Evolutionary conservation across 2,797 vertebrate genomes (phyloP).

Genomic region (Otolemur crassicaudatus): DNA sequence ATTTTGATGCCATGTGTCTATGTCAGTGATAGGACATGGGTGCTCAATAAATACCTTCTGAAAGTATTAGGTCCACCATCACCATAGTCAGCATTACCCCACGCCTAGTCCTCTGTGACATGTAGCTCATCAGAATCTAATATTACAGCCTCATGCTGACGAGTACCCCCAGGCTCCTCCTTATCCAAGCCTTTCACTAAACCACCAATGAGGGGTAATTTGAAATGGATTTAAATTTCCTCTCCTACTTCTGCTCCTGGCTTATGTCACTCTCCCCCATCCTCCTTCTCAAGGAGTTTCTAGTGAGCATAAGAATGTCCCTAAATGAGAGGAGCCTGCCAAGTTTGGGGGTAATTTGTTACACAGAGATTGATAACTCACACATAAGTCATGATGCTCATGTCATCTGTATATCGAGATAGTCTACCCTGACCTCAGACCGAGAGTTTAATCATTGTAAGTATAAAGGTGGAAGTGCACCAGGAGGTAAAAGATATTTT

Average conservation of each 20-base stretch:
- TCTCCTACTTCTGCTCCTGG: not conserved
- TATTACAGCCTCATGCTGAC: not conserved
- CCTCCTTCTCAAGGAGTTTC: conserved; percentile 9
- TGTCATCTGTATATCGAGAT: not conserved
- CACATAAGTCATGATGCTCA: not conserved
- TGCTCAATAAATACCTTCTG: not conserved
- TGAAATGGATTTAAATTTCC: conserved; percentile 35
- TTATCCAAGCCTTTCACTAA: not conserved
- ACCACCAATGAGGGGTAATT: not conserved
- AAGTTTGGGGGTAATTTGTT: not conserved
- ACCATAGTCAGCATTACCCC: not conserved
- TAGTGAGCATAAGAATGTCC: not conserved
- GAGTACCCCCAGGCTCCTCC: not conserved
- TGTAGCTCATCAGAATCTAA: not conserved
- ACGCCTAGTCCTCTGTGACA: not conserved
- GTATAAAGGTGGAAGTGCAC: not conserved
- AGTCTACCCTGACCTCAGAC: not conserved
- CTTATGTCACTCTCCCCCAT: not conserved
- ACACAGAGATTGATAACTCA: not conserved
- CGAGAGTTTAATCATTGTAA: not conserved
- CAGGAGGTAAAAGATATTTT: not conserved
- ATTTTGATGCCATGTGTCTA: not conserved
- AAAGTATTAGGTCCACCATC: not conserved
- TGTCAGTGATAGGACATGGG: not conserved
- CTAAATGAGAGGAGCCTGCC: not conserved